Percentiles rank a stretch among this genome's conserved stretches.
phyloP scores from a whole-genome alignment of 2,888 invertebrate species.

The Diabrotica balteata region DNA sequence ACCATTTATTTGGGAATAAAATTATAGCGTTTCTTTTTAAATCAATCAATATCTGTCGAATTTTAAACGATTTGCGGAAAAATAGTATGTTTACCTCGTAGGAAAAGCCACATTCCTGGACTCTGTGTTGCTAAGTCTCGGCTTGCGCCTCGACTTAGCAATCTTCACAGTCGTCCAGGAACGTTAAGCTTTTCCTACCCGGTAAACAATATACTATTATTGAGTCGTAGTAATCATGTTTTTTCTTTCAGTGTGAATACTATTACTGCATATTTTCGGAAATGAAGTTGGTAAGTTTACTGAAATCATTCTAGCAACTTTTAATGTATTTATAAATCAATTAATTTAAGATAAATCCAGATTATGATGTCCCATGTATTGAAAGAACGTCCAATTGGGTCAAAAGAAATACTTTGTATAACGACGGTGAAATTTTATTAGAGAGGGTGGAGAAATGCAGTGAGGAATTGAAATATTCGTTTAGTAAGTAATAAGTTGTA shows the following conservation, averaged over 20 bases:
- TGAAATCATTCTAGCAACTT: too few species aligned
- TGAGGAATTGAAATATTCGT: constrained; percentile 40
- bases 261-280: constrained; percentile 44
- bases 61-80: too few species aligned
- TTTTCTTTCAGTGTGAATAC: constrained; percentile 46
- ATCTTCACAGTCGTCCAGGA: too few species aligned
- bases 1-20: too few species aligned
- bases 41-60: too few species aligned
- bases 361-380: constrained; percentile 45
- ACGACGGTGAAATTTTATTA: constrained; percentile 44
- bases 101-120: too few species aligned
- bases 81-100: too few species aligned
- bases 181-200: too few species aligned
- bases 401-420: constrained; percentile 46
- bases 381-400: constrained; percentile 49
- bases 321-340: constrained; percentile 1
- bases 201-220: too few species aligned
- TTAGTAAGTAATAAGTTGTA: constrained; percentile 27
- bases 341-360: constrained; percentile 45
- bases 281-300: constrained; percentile 42
- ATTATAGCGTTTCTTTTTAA: too few species aligned
- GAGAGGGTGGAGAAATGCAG: constrained; percentile 43
- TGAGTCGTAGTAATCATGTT: background rate
- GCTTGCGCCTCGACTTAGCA: too few species aligned
- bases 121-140: too few species aligned